Evolutionary conservation across 1,140 invertebrate species (phyloP), one percentile per base, ranked within the genome.

Genomic region (Rhopalosiphum maidis): DNA sequence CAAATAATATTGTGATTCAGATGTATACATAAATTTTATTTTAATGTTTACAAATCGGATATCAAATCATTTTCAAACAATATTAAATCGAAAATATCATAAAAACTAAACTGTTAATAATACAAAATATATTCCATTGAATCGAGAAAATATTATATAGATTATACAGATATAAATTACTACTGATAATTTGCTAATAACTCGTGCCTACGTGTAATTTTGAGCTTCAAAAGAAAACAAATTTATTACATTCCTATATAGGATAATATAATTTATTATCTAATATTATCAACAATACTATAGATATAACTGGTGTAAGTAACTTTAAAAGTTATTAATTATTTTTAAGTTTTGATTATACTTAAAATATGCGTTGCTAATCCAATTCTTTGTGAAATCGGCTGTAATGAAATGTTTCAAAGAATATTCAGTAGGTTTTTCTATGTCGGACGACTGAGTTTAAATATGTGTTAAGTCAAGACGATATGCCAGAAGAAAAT

Each of bases 31-130:
- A 77, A 77, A 77, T 77, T 77, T 25, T 77, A 77, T 77, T 77
- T 77, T 77, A 77, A 77, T 77, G 60, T 77, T 77, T 77, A 77
- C 60, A 77, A 77, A 77, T 77, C 60, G 60, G 60, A n/a, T 77
- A n/a, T n/a, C 15, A 77, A 77, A 77, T 77, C 60, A n/a, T 77
- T 77, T n/a, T 77, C n/a, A 77, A 77, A 77, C 15, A 77, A 35
- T 77, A 77, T 77, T 77, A 77, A 77, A 77, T 77, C 60, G n/a
- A 5, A n/a, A n/a, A n/a, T 18, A 77, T 77, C 15, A 18, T 68
- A 68, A 77, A n/a, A 77, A 51, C 48, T n/a, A n/a, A 77, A 77
- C 60, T n/a, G 15, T 77, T n/a, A 68, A 68, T 77, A 77, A 15
- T n/a, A 77, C n/a, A n/a, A n/a, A n/a, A n/a, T 77, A 77, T 77